Percentiles rank a stretch among this genome's conserved stretches.
phyloP scores from a whole-genome alignment of 30 jellyfish, hydroid and myxozoan species.

The Pseudorhiza aurosa region DNA sequence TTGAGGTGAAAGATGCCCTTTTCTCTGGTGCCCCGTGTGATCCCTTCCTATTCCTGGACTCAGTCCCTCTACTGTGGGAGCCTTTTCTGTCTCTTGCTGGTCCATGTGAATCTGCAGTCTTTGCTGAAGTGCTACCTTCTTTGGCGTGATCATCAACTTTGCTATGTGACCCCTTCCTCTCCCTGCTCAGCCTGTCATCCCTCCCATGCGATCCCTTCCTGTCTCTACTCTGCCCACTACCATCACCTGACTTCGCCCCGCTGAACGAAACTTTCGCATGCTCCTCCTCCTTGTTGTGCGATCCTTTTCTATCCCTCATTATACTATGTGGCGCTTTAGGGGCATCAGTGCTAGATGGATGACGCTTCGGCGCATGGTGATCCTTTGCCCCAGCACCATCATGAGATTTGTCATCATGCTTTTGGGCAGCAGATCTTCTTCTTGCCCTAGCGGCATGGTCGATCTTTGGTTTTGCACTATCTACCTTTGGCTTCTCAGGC shows the following conservation, averaged over 20 bases:
- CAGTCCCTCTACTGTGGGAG: slow-evolving; percentile 27
- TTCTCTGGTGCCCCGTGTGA: slow-evolving; percentile 50
- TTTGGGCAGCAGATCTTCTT: slow-evolving; percentile 42
- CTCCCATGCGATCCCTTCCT: neutral
- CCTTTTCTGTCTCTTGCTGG: slow-evolving; percentile 23
- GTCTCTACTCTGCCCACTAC: neutral
- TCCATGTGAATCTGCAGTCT: slow-evolving; percentile 2
- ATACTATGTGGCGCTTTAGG: neutral
- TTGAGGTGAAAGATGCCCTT: slow-evolving; percentile 58
- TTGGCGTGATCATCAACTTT: neutral
- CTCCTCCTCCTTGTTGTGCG: slow-evolving; percentile 24
- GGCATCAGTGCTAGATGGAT: neutral
- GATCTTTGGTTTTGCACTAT: slow-evolving; percentile 28
- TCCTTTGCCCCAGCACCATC: neutral
- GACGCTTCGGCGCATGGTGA: neutral
- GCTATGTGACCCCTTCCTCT: slow-evolving; percentile 9
- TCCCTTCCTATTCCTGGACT: slow-evolving; percentile 8
- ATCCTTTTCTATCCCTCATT: slow-evolving; percentile 2
- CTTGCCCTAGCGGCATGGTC: slow-evolving; percentile 44
- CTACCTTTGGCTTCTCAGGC: slow-evolving; percentile 8
- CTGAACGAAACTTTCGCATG: no score
- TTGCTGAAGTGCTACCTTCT: neutral
- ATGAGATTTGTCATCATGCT: slow-evolving; percentile 48
- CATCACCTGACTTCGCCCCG: neutral
- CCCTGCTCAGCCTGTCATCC: neutral